phyloP scores from a whole-genome alignment of 2,888 invertebrate species.

The Amiota minor region DNA sequence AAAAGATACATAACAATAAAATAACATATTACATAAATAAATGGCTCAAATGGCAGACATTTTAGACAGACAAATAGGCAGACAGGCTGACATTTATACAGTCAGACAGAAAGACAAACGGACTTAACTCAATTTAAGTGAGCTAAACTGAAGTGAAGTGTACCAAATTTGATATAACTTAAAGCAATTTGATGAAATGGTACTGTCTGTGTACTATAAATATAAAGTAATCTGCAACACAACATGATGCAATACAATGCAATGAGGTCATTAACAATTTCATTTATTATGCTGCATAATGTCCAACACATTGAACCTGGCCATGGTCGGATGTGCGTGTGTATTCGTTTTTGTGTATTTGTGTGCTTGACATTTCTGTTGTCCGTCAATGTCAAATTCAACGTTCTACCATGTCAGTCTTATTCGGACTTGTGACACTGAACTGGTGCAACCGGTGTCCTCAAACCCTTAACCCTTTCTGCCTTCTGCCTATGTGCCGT shows the following conservation, averaged over 20 bases:
- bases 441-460: no score
- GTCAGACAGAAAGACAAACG: neutral
- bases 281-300: constrained; percentile 61
- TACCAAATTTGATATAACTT: no score
- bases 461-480: no score
- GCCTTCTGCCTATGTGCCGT: no score
- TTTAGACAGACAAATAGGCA: neutral
- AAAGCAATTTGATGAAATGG: no score
- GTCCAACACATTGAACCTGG: constrained; percentile 26
- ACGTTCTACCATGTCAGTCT: constrained; percentile 9
- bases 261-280: constrained; percentile 60
- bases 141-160: neutral
- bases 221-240: no score
- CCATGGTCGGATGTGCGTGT: constrained; percentile 22
- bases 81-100: neutral
- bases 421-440: no score
- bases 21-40: constrained; percentile 64
- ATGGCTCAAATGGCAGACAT: constrained; percentile 29
- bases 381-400: constrained; percentile 29
- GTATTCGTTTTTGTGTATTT: constrained; percentile 1
- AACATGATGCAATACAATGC: constrained; percentile 4
- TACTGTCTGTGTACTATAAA: neutral
- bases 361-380: constrained; percentile 20
- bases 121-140: neutral
- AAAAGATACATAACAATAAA: constrained; percentile 57